Base-by-base conservation (phyloP, 2,113 vertebrate genomes). In the Crypturellus undulatus region DNA sequence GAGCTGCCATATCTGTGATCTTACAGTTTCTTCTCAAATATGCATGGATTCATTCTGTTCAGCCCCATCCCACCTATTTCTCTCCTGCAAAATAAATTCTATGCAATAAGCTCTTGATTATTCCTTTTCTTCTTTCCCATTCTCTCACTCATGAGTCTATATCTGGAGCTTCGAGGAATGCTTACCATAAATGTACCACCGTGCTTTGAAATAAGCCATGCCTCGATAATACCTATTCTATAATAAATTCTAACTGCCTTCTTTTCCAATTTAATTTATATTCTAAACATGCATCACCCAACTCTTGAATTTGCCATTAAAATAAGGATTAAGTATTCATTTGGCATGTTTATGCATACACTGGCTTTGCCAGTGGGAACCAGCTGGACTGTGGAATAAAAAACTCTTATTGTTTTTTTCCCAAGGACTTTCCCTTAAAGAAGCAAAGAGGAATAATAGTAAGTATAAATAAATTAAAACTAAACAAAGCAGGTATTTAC, bases 281-380 rank as follows among this genome's bases (percentile, higher is more conserved):
- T 93, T 95, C 89, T 62, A 91, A 84, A 82, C 72, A 82, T 64
- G 38, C 42, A 79, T 76, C 62, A 70, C 79, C 3, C 18, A 84
- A 24, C 26, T 89, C 36, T 87, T 64, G 52, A 76, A 79, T 97
- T 96, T 97, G 64, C 43, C 82, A 91, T 83, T 96, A 88, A 96
- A 95, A 87, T 93, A 94, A 95, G 43, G 72, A 92, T 94, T 96
- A 97, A 96, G 22, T 94, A 84, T 84, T 93, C 43, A 84, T 90
- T 94, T 96, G 94, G 79, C 84, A 91, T 94, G 56, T n/a, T 92
- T 92, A 89, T 95, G 54, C 67, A 65, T 89, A 95, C 6, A 3
- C 56, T 95, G 86, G 60, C 59, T 93, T 38, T 95, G 87, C 80
- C 49, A 84, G 34, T 38, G 38, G 28, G 76, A 96, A 85, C 47